Base-by-base conservation (phyloP, 2,797 vertebrate genomes). In the Remorina albescens region DNA sequence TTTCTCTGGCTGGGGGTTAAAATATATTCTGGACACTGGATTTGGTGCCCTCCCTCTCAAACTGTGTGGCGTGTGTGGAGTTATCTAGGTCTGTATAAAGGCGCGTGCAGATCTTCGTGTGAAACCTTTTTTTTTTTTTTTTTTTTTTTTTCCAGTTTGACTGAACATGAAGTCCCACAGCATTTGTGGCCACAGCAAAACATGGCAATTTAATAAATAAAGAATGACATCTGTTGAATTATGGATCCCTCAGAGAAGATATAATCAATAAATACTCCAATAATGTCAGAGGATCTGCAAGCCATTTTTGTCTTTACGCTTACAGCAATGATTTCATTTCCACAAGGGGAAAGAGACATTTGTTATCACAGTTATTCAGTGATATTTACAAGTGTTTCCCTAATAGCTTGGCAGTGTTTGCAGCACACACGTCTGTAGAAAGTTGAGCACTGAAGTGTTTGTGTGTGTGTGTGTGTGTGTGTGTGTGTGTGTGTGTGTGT, bases 221-320 rank as follows among this genome's bases (percentile, higher is more conserved):
- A 0, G 21, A 76, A 23, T 37, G 76, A n/a, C 32, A 67, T 55
- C 49, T 61, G 55, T 67, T 63, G 26, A 71, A 47, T 65, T 63
- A 73, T 47, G 8, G 63, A 54, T 62, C 19, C 16, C 26, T 42
- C 23, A 1, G 59, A 67, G 15, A 75, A 54, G 39, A 71, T 66
- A 49, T 19, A 47, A 65, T 74, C 26, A 71, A 46, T 59, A 34
- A 67, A 63, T 25, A 47, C 2, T 66, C 39, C 30, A 56, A 47
- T 32, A 51, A 63, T 55, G 23, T 62, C 28, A 41, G 66, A 51
- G 36, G 46, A 23, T 39, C 61, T 37, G 19, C 54, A 59, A 32
- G 49, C 21, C 26, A 2, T 44, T 8, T 30, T 19, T 37, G 9
- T 44, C 2, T 56, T 50, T 28, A 26, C 19, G 74, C 46, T 56